Percentiles rank a stretch among this genome's conserved stretches.
phyloP scores from a whole-genome alignment of 2,797 vertebrate genomes.

The Sphenopsis melanotis region DNA sequence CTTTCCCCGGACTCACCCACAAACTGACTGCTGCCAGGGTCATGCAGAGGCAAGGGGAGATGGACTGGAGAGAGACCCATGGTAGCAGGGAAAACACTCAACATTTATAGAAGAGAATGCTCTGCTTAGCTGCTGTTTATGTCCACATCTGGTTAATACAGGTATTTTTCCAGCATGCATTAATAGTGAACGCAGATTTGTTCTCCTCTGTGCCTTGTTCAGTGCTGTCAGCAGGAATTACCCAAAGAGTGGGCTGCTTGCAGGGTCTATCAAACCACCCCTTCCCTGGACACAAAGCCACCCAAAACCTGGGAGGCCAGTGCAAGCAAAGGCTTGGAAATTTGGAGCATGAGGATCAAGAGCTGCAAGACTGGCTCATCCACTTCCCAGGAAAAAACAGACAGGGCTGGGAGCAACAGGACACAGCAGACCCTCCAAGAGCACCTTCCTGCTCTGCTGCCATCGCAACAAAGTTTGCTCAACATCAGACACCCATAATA shows the following conservation, averaged over 20 bases:
- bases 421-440: not conserved
- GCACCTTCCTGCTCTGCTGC: not conserved
- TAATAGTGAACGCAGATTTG: not conserved
- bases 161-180: not conserved
- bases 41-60: not conserved
- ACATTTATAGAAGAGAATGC: rapidly evolving
- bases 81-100: not conserved
- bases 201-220: not conserved
- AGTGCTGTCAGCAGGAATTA: not conserved
- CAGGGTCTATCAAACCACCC: not conserved
- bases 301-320: not conserved
- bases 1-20: not conserved
- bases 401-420: not conserved
- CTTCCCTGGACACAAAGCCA: not conserved
- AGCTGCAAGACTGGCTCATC: not conserved
- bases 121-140: not conserved
- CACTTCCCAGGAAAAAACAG: not conserved
- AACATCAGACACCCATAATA: not conserved
- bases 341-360: not conserved
- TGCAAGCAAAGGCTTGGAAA: not conserved
- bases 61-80: not conserved
- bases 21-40: not conserved
- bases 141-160: not conserved
- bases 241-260: rapidly evolving
- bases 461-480: not conserved